Evolutionary conservation across 1,140 invertebrate species (phyloP).

Genomic region (Neodiprion pinetum): DNA sequence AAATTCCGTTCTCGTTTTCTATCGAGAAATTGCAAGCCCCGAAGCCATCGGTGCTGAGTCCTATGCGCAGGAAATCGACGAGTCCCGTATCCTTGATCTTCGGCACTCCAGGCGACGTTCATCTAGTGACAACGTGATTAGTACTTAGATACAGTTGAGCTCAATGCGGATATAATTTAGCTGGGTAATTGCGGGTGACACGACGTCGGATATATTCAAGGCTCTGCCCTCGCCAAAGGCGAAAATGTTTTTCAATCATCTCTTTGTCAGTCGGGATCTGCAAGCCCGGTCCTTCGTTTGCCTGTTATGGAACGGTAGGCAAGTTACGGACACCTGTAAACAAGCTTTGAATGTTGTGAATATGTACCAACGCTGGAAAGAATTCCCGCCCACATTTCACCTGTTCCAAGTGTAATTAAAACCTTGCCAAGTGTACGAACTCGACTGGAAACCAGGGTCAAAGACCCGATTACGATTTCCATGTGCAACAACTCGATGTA

Average conservation of each 20-base stretch:
- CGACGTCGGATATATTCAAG: neutral
- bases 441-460: no score
- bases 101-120: no score
- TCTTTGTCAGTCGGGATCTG: neutral
- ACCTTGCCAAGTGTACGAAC: no score
- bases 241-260: neutral
- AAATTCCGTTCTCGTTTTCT: no score
- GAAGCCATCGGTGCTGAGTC: no score
- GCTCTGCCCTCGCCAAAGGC: neutral
- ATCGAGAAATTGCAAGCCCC: no score
- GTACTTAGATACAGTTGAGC: neutral
- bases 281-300: neutral
- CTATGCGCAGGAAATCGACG: no score
- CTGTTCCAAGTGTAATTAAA: no score
- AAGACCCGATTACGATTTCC: no score
- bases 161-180: neutral
- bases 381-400: neutral
- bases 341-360: neutral
- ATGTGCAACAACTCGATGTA: no score
- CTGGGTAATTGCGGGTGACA: neutral
- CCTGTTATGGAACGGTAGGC: neutral
- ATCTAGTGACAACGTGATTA: no score
- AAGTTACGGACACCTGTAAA: neutral
- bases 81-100: no score
- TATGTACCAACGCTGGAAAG: neutral